Percentiles rank a stretch among this genome's conserved stretches.
Evolutionary conservation across 2,888 invertebrate species (phyloP).

Genomic region (Chironomus riparius): DNA sequence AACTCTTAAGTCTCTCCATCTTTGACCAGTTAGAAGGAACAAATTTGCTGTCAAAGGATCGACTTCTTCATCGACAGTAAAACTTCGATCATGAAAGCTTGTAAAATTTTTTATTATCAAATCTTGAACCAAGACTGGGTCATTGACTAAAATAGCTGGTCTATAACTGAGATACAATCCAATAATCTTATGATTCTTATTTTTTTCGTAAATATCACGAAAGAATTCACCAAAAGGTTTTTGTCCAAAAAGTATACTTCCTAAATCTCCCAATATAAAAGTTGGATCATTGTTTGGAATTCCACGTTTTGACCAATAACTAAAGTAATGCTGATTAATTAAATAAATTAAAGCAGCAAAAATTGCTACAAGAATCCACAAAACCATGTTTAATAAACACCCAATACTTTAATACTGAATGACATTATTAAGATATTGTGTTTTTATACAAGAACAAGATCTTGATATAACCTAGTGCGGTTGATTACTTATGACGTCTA

Average conservation of each 20-base stretch:
- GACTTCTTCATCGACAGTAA: constrained; percentile 46
- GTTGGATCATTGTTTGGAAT: background rate
- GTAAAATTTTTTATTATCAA: constrained; percentile 51
- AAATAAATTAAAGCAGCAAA: background rate
- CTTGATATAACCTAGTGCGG: no score
- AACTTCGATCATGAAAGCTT: constrained; percentile 51
- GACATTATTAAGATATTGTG: no score
- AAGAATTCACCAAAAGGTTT: constrained; percentile 32
- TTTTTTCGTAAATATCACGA: constrained; percentile 48
- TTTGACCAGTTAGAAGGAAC: constrained; percentile 47
- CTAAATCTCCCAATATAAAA: background rate
- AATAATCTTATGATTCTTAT: constrained; percentile 42
- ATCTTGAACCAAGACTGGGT: constrained; percentile 50
- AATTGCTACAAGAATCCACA: background rate
- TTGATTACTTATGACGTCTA: no score
- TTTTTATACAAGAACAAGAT: no score
- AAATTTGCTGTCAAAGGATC: constrained; percentile 50
- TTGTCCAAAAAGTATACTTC: background rate
- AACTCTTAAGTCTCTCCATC: constrained; percentile 50
- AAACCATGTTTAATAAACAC: no score
- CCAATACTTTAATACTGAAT: no score
- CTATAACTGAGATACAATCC: constrained; percentile 51
- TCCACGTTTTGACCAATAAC: constrained; percentile 13
- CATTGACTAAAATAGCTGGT: constrained; percentile 48
- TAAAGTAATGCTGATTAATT: background rate